Percentiles rank a stretch among this genome's conserved stretches.
Conservation (phyloP, 2,113 vertebrate genomes). For the Corythoichthys haematopterus region DNA sequence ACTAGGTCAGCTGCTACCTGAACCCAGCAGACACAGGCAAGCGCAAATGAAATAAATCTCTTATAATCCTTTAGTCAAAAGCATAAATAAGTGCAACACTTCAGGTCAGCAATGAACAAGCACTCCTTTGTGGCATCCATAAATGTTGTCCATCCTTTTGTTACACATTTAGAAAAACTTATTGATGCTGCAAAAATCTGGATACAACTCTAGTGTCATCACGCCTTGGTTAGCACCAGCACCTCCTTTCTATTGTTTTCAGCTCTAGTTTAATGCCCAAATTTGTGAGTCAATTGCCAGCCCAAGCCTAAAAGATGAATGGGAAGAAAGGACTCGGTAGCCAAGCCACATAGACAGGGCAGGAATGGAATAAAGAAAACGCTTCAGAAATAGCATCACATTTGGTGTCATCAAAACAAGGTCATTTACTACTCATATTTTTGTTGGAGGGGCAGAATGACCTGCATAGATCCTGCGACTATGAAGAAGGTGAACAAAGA, state of each 20-base stretch:
- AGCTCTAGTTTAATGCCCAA: conserved; percentile 5
- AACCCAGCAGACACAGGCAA: neutral
- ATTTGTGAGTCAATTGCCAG: neutral
- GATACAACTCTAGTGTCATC: conserved; percentile 18
- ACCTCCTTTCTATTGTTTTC: conserved; percentile 32
- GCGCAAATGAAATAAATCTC: neutral
- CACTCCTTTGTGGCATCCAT: neutral
- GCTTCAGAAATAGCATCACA: conserved; percentile 59
- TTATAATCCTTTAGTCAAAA: neutral
- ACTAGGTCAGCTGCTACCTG: conserved; percentile 27
- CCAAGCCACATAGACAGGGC: conserved; percentile 39
- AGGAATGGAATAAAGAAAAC: conserved; percentile 54
- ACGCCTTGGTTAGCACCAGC: conserved; percentile 12
- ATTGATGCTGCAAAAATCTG: conserved; percentile 15
- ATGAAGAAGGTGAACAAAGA: too few relatives aligned
- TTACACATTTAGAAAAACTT: too few relatives aligned
- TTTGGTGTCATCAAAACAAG: conserved; percentile 54
- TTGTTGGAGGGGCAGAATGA: conserved; percentile 17
- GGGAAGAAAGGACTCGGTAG: conserved; percentile 2
- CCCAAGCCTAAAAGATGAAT: neutral
- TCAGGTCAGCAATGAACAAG: too few relatives aligned
- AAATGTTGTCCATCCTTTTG: neutral
- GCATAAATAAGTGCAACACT: neutral
- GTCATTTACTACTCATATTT: conserved; percentile 59
- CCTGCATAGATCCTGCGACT: conserved; percentile 10